phyloP scores from a whole-genome alignment of 2,888 invertebrate species.

The Rhogogaster chlorosoma region DNA sequence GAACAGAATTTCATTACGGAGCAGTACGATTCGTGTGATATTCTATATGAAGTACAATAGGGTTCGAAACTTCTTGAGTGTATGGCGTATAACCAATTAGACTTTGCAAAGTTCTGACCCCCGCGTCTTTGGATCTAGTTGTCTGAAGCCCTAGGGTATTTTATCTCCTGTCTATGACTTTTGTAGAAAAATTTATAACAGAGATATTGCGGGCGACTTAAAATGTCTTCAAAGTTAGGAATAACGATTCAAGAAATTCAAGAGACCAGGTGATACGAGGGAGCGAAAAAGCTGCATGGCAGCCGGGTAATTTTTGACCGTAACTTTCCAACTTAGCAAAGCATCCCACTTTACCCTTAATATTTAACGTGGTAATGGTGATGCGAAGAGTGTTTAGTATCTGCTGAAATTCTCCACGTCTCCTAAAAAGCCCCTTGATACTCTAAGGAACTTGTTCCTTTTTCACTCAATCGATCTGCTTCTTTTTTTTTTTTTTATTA shows the following conservation, averaged over 20 bases:
- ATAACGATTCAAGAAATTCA: not conserved
- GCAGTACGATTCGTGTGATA: not conserved
- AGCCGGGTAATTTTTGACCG: not conserved
- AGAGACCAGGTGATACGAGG: not conserved
- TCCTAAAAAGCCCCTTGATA: not conserved
- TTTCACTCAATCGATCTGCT: not conserved
- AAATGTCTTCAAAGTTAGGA: not conserved
- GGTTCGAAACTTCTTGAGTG: slow-evolving; percentile 2
- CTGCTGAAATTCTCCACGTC: not conserved
- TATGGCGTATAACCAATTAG: not conserved
- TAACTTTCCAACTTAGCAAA: not conserved
- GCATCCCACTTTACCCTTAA: slow-evolving; percentile 9
- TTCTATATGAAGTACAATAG: not conserved
- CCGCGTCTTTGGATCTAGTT: not conserved
- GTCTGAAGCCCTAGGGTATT: not conserved
- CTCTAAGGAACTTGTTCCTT: not conserved
- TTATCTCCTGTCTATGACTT: not conserved
- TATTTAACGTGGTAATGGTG: slow-evolving; percentile 26
- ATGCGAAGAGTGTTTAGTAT: slow-evolving; percentile 7
- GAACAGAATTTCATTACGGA: not conserved
- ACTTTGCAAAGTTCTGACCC: not conserved
- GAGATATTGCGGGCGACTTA: not conserved
- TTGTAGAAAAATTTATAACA: not conserved
- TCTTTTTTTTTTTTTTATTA: not conserved
- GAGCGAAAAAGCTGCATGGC: not conserved